phyloP scores from a whole-genome alignment of 1,140 invertebrate species.

The Lordiphosa collinella region DNA sequence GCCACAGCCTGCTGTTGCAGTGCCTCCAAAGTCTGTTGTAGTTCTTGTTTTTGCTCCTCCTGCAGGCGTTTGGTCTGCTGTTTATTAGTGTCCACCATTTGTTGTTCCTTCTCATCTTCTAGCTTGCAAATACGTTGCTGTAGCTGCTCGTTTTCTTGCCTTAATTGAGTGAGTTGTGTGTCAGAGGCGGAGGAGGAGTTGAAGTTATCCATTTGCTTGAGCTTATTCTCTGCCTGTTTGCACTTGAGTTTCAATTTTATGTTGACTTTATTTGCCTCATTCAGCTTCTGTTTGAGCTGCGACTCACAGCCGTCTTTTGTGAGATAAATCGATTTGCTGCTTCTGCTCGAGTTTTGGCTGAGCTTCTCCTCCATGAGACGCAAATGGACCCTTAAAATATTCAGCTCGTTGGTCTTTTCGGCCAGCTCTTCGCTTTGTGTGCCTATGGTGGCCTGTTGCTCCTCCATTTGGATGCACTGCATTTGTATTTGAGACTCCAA shows the following conservation, averaged over 20 bases:
- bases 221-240: conserved; percentile 90
- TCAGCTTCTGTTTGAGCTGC: conserved; percentile 84
- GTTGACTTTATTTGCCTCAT: conserved; percentile 89
- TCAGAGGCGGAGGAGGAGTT: conserved; percentile 31
- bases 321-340: conserved; percentile 74
- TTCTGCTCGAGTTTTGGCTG: conserved; percentile 46
- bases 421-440: conserved; percentile 81
- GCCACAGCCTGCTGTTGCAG: conserved; percentile 79
- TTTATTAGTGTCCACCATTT: conserved; percentile 12
- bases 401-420: conserved; percentile 81
- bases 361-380: conserved; percentile 82
- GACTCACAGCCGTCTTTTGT: conserved; percentile 79
- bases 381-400: conserved; percentile 75
- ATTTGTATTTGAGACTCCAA: conserved; percentile 80
- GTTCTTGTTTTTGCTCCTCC: conserved; percentile 67
- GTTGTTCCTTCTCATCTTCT: conserved; percentile 88
- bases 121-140: conserved; percentile 89
- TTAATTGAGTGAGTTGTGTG: conserved; percentile 83
- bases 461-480: conserved; percentile 80
- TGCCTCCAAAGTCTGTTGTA: conserved; percentile 48
- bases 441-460: conserved; percentile 62
- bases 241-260: conserved; percentile 92
- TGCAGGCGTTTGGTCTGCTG: conserved; percentile 58
- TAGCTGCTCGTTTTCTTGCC: conserved; percentile 83
- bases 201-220: conserved; percentile 86